Percentiles rank a stretch among this genome's conserved stretches.
Conservation (phyloP, 2,797 vertebrate genomes). For the Columba guinea region DNA sequence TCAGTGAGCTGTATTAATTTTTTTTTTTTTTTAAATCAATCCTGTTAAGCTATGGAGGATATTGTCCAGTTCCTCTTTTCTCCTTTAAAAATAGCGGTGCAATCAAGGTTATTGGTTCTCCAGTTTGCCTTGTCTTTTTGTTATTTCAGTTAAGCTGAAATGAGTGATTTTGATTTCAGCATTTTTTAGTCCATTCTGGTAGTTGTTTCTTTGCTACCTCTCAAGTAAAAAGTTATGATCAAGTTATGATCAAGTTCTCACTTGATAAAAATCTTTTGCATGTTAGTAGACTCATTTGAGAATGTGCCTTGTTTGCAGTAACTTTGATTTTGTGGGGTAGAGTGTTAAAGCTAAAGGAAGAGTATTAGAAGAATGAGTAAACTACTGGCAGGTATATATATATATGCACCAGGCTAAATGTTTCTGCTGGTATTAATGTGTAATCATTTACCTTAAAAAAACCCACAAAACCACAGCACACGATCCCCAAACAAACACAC, state of each 20-base stretch:
- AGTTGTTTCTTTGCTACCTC: not conserved
- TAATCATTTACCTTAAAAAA: not conserved
- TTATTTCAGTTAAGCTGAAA: not conserved
- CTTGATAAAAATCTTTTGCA: not conserved
- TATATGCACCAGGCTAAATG: not conserved
- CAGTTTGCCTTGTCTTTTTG: not conserved
- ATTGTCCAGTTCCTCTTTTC: not conserved
- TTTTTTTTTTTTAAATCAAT: not conserved
- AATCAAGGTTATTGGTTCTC: not conserved
- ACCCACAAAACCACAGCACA: accelerated
- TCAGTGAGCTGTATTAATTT: not conserved
- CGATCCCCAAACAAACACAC: not conserved
- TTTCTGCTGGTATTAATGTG: not conserved
- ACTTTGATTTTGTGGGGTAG: not conserved
- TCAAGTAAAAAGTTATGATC: not conserved
- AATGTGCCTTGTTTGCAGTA: not conserved
- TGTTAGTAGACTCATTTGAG: not conserved
- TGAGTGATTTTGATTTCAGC: not conserved
- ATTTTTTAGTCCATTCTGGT: not conserved
- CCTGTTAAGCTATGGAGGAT: not conserved
- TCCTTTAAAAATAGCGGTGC: not conserved
- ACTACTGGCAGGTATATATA: not conserved
- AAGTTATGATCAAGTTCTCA: not conserved
- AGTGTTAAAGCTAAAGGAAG: not conserved
- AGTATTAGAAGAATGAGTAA: not conserved